Percentiles rank a stretch among this genome's conserved stretches.
Evolutionary conservation across 1,140 invertebrate genomes (phyloP).

Genomic region (Nixonia krombeini): DNA sequence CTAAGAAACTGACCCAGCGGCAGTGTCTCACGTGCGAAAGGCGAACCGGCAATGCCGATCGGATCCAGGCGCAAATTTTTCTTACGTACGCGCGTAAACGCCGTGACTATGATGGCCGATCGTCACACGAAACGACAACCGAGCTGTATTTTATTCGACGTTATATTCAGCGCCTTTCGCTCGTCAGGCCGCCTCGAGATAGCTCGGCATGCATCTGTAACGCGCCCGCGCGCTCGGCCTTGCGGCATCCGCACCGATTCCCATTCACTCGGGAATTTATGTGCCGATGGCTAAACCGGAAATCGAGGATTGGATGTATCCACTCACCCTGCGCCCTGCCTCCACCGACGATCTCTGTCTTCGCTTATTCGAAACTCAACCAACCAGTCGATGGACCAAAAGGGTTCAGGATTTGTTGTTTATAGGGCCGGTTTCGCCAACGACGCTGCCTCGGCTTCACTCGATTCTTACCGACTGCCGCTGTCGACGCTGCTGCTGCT

Average conservation of each 20-base stretch:
- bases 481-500: slow-evolving; percentile 14
- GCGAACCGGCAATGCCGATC: background rate
- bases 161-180: slow-evolving; percentile 53
- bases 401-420: slow-evolving; percentile 35
- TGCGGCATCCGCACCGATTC: slow-evolving; percentile 55
- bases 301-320: slow-evolving; percentile 59
- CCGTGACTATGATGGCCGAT: slow-evolving; percentile 24
- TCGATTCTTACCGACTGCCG: background rate
- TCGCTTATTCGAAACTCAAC: slow-evolving; percentile 35
- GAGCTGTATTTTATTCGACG: slow-evolving; percentile 55
- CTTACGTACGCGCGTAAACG: slow-evolving; percentile 11
- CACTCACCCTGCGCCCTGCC: slow-evolving; percentile 24
- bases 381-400: slow-evolving; percentile 39
- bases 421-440: slow-evolving; percentile 40
- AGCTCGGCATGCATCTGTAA: slow-evolving; percentile 42
- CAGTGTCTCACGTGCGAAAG: too few species aligned
- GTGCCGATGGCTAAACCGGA: slow-evolving; percentile 59
- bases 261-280: slow-evolving; percentile 61
- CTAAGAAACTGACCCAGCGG: too few species aligned
- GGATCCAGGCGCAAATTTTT: slow-evolving; percentile 6
- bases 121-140: slow-evolving; percentile 39
- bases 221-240: slow-evolving; percentile 39
- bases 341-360: slow-evolving; percentile 21
- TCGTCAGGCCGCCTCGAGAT: slow-evolving; percentile 37
- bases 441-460: slow-evolving; percentile 13